These are phyloP conservation scores for Sesia bembeciformis DNA, from an alignment of 2,888 invertebrate genomes.

Conservation along the genomic window DNA sequence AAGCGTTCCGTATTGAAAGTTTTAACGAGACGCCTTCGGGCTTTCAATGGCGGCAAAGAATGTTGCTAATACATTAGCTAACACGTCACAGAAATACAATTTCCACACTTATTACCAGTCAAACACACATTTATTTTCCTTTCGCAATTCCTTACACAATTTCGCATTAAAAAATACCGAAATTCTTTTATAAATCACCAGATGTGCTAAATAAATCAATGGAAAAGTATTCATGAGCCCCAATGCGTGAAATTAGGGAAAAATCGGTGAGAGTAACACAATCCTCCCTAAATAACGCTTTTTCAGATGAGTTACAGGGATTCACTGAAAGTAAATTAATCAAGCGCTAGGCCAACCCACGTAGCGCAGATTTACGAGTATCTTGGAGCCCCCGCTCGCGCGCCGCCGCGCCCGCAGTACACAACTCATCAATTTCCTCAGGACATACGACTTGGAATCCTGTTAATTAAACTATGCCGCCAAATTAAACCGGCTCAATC, in stretches of 20 bases:
- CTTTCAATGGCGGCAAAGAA: no score
- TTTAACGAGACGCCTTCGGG: no score
- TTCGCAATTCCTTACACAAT: no score
- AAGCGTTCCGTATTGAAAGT: no score
- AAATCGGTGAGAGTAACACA: slow-evolving; percentile 20
- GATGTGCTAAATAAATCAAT: background rate
- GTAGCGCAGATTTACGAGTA: slow-evolving; percentile 57
- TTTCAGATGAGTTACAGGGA: slow-evolving; percentile 44
- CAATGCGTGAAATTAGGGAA: slow-evolving; percentile 19
- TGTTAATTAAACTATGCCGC: slow-evolving; percentile 66
- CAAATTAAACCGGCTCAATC: slow-evolving; percentile 43
- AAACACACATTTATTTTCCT: background rate
- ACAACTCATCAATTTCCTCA: slow-evolving; percentile 66
- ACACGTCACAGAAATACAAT: background rate
- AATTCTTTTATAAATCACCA: no score
- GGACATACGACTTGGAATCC: slow-evolving; percentile 55
- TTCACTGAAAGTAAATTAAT: slow-evolving; percentile 58
- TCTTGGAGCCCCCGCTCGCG: slow-evolving; percentile 16
- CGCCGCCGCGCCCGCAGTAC: slow-evolving; percentile 25
- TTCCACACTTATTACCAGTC: background rate
- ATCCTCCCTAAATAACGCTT: slow-evolving; percentile 31
- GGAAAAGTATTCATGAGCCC: background rate
- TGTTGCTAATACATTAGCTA: no score
- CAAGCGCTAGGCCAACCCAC: slow-evolving; percentile 40
- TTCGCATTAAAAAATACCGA: no score